Base-by-base conservation (phyloP, 2,888 invertebrate species). In the Adelognathus sp. region DNA sequence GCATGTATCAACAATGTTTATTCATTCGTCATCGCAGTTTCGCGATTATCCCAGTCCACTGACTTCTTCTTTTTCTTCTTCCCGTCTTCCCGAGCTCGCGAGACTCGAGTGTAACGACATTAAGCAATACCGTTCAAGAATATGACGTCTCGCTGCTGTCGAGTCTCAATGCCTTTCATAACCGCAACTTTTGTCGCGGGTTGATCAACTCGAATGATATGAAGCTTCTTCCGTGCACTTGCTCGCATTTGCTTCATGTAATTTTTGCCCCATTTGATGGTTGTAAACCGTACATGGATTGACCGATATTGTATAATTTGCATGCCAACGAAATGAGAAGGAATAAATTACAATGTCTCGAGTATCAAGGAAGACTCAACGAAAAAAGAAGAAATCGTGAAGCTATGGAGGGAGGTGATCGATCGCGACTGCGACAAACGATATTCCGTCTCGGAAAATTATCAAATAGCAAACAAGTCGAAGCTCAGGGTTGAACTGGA, bases 151-250 rank as follows among this genome's bases (percentile, higher is more conserved):
- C 16, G 27, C 9, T 52, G 60, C 18, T 33, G 24, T 50, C 18
- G 27, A 64, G 18, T n/a, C 14, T 33, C 18, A n/a, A 56, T 18
- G 27, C 16, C 5, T 29, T n/a, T 5, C 16, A 46, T 39, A 27
- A 31, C 31, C 56, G 44, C 58, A n/a, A 24, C 44, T 11, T 50
- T 66, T 29, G 41, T 14, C 21, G 39, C 61, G 41, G 67, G 75
- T 58, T 69, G 61, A 75, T 75, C 67, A 61, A 69, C 67, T 67
- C 67, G n/a, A 54, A 69, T 76, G 81, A 74, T 58, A 79, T 54
- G 50, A 70, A 41, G 39, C 52, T 16, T 39, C 16, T 33, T 14
- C 11, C 16, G 39, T 44, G 27, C 29, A 29, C 44, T 2, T 7
- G 14, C 11, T 5, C 9, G 9, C 44, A 24, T 27, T 39, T 54